A percentile compares a stretch with the other conserved stretches of the same genome.
Evolutionary conservation across 2,113 vertebrate genomes (phyloP).

Genomic region (Clarias magur): DNA sequence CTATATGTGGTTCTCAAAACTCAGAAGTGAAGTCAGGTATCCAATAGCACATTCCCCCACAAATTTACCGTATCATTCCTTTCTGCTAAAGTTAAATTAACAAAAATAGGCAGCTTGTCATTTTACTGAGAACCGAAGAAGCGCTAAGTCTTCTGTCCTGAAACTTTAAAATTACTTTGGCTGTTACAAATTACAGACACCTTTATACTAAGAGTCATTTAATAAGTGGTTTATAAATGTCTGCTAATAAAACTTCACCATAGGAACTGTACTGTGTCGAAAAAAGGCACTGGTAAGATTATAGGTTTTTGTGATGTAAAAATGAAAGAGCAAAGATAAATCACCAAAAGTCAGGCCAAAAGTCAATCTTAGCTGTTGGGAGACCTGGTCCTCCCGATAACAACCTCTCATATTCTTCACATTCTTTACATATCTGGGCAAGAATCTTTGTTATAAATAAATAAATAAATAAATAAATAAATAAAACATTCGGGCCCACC

Average conservation of each 20-base stretch:
- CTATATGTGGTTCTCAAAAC: not conserved
- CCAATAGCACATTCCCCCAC: not conserved
- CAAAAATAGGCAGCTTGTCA: not conserved
- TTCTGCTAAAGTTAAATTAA: not conserved
- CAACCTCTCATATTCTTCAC: not conserved
- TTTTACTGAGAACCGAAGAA: not conserved
- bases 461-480: too few species aligned
- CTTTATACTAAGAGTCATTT: not conserved
- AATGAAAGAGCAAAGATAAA: not conserved
- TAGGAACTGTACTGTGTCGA: not conserved
- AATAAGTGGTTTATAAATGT: not conserved
- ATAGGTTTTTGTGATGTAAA: not conserved
- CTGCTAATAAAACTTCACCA: not conserved
- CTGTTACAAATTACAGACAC: not conserved
- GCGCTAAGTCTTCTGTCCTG: not conserved
- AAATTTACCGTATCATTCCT: not conserved
- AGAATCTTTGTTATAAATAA: too few species aligned
- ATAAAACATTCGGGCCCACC: not conserved
- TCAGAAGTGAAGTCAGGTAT: not conserved
- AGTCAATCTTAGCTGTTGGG: too few species aligned
- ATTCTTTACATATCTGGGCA: not conserved
- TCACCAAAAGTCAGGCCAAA: not conserved
- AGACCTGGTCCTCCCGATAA: not conserved
- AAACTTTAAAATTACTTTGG: not conserved
- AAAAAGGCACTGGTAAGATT: not conserved